Evolutionary conservation across 2,888 invertebrate species (phyloP).

Genomic region (Neelides folsomi): DNA sequence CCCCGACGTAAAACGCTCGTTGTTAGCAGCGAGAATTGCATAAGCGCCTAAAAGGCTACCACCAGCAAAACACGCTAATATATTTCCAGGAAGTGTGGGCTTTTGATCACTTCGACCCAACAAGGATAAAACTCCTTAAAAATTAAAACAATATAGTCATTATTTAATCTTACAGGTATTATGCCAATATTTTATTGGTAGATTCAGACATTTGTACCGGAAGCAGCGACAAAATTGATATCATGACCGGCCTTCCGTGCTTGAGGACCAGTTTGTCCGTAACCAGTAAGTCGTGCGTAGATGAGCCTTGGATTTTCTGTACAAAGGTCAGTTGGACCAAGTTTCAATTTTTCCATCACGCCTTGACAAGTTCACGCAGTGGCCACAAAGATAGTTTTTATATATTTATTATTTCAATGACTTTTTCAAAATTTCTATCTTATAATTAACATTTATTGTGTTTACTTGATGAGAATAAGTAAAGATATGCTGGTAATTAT

Average conservation of each 20-base stretch:
- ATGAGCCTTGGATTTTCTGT: constrained; percentile 62
- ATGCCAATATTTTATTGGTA: no score
- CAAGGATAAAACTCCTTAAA: constrained; percentile 52
- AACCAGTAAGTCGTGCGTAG: constrained; percentile 77
- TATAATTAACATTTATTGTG: no score
- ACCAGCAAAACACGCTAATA: constrained; percentile 88
- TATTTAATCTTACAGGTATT: no score
- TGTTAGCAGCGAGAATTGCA: constrained; percentile 73
- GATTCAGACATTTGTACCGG: constrained; percentile 49
- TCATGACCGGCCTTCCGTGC: constrained; percentile 82
- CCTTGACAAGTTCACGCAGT: no score
- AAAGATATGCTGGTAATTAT: no score
- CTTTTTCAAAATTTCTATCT: no score
- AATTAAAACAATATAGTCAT: constrained; percentile 4
- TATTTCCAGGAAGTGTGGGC: constrained; percentile 55
- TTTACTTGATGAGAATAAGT: no score
- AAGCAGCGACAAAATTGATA: constrained; percentile 81
- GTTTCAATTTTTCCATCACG: constrained; percentile 80
- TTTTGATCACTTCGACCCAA: constrained; percentile 55
- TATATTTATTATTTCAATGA: no score
- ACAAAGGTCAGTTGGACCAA: constrained; percentile 65
- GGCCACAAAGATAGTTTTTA: no score
- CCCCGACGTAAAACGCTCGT: constrained; percentile 65
- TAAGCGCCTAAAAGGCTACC: constrained; percentile 82
- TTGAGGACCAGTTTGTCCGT: constrained; percentile 70